phyloP scores from a whole-genome alignment of 2,888 invertebrate genomes.

The Ganaspis brasiliensis region DNA sequence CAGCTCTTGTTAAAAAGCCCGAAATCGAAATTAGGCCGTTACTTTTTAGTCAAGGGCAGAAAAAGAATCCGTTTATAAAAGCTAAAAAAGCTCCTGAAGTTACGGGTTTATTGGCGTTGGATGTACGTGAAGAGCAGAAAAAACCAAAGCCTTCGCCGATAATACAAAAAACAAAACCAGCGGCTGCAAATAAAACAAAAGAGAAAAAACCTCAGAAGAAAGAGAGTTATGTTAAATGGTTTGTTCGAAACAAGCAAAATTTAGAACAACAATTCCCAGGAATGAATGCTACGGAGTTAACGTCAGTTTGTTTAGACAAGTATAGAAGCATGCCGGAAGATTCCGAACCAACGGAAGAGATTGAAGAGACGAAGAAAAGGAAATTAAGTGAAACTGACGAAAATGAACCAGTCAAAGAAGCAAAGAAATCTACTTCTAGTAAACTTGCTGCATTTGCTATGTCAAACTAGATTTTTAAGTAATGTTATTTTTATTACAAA shows the following conservation, averaged over 20 bases:
- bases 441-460: constrained; percentile 70
- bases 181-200: constrained; percentile 72
- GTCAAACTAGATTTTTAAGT: no score
- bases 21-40: constrained; percentile 75
- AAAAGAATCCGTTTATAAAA: constrained; percentile 81
- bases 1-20: constrained; percentile 64
- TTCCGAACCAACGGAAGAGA: constrained; percentile 38
- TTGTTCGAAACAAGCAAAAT: constrained; percentile 82
- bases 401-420: background rate
- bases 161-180: constrained; percentile 39
- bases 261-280: constrained; percentile 84
- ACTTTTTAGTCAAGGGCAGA: constrained; percentile 60
- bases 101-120: constrained; percentile 64
- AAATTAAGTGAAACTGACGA: constrained; percentile 61
- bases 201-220: constrained; percentile 58
- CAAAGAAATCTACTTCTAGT: constrained; percentile 58
- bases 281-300: constrained; percentile 82
- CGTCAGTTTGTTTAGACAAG: constrained; percentile 82
- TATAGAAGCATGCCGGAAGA: constrained; percentile 79
- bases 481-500: no score
- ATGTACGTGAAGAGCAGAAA: constrained; percentile 27
- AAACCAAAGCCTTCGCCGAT: constrained; percentile 42
- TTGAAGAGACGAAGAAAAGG: constrained; percentile 69
- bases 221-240: constrained; percentile 84
- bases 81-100: constrained; percentile 60